Base-by-base conservation (phyloP, 1,140 invertebrate genomes). In the Xylocopa sonorina region DNA sequence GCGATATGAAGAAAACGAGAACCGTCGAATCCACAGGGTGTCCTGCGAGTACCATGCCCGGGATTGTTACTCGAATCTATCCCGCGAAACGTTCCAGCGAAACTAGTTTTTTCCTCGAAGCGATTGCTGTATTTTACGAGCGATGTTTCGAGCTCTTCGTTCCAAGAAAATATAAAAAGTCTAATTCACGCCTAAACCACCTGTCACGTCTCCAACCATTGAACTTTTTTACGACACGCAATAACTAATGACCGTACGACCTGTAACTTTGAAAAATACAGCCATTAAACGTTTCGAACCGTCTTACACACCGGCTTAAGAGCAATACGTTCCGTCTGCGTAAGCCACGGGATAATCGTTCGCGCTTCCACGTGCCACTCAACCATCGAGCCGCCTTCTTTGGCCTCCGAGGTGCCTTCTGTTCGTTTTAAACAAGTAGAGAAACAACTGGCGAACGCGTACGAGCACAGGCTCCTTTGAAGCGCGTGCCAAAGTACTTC, bases 1-100 rank as follows among this genome's bases (percentile, higher is more conserved):
- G 51, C 27, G n/a, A 55, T 38, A 43, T 57, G 68, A 79, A 74
- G 53, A 84, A 84, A 38, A 84, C 46, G 58, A 48, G 76, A 53
- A 75, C 21, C 62, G 32, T 64, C 48, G 32, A n/a, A 46, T 68
- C 71, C 76, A 82, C 60, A 60, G 60, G 64, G 34, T 63, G 67
- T 68, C 55, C 43, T 27, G 3, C 7, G 24, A 5, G 18, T 14
- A 67, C 62, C 41, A 3, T 16, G 10, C 21, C 16, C 9, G 7
- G 21, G 16, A 81, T 24, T 2, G 3, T 55, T 53, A n/a, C 1
- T 18, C 16, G 0, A 21, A 53, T 16, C 38, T n/a, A n/a, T 29
- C 14, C 16, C 48, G 12, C 12, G 10, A 38, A 53, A 18, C 32
- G 4, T 7, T 27, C 38, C 3, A 9, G 3, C 38, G 9, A 38